Base-by-base conservation (phyloP, 2,113 vertebrate genomes). In the Canis aureus region DNA sequence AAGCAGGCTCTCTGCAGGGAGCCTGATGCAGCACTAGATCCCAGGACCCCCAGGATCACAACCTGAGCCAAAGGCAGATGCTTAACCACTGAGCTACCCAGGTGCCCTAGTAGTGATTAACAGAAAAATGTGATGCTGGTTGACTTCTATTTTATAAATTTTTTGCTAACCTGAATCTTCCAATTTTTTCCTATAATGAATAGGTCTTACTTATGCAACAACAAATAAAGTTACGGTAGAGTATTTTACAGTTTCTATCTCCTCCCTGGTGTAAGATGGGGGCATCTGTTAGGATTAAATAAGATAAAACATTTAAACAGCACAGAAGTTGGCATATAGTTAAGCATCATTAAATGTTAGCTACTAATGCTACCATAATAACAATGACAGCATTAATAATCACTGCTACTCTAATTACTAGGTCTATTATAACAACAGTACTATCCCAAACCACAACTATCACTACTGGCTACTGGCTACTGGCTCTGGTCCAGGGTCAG, bases 131-230 rank as follows among this genome's bases (percentile, higher is more conserved):
- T 81, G 84, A 67, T 74, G n/a, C 38, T 78, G n/a, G 25, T 12
- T 90, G 27, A 84, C 35, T 95, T 94, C 78, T 35, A 62, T 67
- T 51, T 29, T 79, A 43, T 59, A 73, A 32, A 32, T 27, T 62
- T 89, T 93, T 94, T 89, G 78, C 57, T 83, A 43, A 89, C n/a
- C 25, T 64, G n/a, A 82, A 49, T 89, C 86, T 83, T 82, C 66
- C 62, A 64, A 25, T 82, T 74, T 89, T 89, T 89, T 53, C 32
- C 85, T 81, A 13, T 83, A 74, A 83, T 20, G 62, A 90, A 38
- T 66, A 90, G 59, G 59, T 89, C 66, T 89, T 73, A 73, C 20
- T n/a, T 51, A 51, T 69, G 62, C 43, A 91, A 81, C 23, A 86
- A 59, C 51, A 95, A 60, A 80, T 35, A 66, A 80, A 89, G 55